phyloP scores from a whole-genome alignment of 2,888 invertebrate species.

The Maniola hyperantus region DNA sequence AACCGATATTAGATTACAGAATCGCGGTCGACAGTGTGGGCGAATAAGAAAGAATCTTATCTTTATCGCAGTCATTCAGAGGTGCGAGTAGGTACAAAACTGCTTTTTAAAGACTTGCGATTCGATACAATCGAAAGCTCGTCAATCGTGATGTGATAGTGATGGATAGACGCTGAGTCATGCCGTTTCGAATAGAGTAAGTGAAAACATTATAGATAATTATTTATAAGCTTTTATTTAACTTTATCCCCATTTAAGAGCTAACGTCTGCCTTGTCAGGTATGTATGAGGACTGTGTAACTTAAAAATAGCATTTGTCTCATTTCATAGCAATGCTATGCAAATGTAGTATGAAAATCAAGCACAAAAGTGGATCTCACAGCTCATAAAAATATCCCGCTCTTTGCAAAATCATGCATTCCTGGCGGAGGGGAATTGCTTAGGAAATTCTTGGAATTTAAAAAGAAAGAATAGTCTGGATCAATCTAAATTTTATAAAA shows the following conservation, averaged over 20 bases:
- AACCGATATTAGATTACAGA: conserved; percentile 50
- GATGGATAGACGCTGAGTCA: conserved; percentile 12
- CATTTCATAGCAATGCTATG: background rate
- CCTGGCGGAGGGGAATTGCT: background rate
- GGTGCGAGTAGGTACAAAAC: background rate
- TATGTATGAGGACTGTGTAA: background rate
- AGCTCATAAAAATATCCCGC: too few species aligned
- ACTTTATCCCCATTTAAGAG: background rate
- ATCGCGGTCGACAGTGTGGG: conserved; percentile 22
- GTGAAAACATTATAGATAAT: background rate
- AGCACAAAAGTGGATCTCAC: too few species aligned
- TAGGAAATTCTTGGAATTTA: too few species aligned
- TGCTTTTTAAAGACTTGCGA: conserved; percentile 5
- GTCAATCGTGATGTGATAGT: conserved; percentile 2
- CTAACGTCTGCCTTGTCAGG: too few species aligned
- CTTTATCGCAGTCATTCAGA: conserved; percentile 2
- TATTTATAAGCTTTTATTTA: background rate
- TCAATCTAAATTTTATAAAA: background rate
- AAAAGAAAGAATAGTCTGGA: background rate
- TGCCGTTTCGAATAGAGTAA: conserved; percentile 5
- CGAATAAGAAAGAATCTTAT: background rate
- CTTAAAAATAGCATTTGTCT: background rate
- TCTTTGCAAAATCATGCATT: background rate
- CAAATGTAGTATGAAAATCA: background rate
- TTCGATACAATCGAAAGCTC: conserved; percentile 8